phyloP scores from a whole-genome alignment of 2,113 vertebrate genomes.

The Eublepharis macularius region DNA sequence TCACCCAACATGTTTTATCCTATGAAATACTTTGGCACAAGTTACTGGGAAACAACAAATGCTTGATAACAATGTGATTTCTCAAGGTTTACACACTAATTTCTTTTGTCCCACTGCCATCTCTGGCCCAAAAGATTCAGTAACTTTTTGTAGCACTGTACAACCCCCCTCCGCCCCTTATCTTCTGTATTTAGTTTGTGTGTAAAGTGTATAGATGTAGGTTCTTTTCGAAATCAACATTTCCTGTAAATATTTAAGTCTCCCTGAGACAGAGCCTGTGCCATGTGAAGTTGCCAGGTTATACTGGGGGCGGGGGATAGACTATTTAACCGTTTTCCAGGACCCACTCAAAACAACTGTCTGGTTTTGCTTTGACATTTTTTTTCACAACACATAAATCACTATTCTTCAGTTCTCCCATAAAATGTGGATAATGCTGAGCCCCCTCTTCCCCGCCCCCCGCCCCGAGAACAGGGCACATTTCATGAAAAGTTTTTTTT shows the following conservation, averaged over 20 bases:
- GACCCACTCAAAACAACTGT: neutral
- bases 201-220: neutral
- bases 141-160: neutral
- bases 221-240: neutral
- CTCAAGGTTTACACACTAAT: no score
- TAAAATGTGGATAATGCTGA: slow-evolving; percentile 1
- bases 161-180: no score
- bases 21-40: neutral
- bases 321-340: neutral
- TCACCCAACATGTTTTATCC: neutral
- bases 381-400: slow-evolving; percentile 4
- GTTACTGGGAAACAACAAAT: neutral
- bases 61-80: neutral
- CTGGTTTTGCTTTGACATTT: neutral
- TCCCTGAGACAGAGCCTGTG: neutral
- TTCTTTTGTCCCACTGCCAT: neutral
- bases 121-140: neutral
- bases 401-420: slow-evolving; percentile 21
- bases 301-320: neutral
- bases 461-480: slow-evolving; percentile 19
- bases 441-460: no score
- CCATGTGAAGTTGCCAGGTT: slow-evolving; percentile 21
- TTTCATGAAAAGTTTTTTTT: slow-evolving; percentile 34
- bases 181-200: neutral
- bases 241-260: neutral